Evolutionary conservation across 2,113 vertebrate genomes (phyloP).

Genomic region (Myxocyprinus asiaticus): DNA sequence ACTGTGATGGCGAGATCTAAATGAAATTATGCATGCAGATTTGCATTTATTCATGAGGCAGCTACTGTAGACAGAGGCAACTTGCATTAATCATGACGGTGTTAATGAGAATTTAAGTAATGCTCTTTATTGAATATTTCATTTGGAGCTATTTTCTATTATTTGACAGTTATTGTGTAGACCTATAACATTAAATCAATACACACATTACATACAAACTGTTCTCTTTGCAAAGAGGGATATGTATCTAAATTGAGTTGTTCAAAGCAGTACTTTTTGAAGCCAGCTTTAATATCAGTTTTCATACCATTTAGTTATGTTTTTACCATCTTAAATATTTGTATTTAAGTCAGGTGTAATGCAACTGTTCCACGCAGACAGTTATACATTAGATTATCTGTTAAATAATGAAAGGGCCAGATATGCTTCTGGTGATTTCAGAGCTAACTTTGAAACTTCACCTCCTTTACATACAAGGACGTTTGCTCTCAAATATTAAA

Average conservation of each 20-base stretch:
- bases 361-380: not conserved
- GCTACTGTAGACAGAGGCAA: not conserved
- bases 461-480: too few species aligned
- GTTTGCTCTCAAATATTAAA: too few species aligned
- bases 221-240: not conserved
- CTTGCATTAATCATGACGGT: slow-evolving; percentile 3
- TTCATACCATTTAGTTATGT: not conserved
- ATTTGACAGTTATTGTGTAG: not conserved
- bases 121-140: not conserved
- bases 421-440: too few species aligned
- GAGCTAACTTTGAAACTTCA: too few species aligned
- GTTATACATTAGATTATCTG: not conserved
- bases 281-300: not conserved
- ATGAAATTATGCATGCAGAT: not conserved
- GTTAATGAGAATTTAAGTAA: slow-evolving; percentile 9
- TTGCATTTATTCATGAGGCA: slow-evolving; percentile 16
- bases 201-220: not conserved
- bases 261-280: too few species aligned
- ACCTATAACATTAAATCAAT: not conserved
- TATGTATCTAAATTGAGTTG: not conserved
- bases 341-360: not conserved
- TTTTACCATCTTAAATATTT: not conserved
- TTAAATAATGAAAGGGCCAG: not conserved
- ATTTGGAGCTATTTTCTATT: not conserved
- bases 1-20: slow-evolving; percentile 4